Evolutionary conservation across 1,140 invertebrate species (phyloP).

Genomic region (Camponotus floridanus): DNA sequence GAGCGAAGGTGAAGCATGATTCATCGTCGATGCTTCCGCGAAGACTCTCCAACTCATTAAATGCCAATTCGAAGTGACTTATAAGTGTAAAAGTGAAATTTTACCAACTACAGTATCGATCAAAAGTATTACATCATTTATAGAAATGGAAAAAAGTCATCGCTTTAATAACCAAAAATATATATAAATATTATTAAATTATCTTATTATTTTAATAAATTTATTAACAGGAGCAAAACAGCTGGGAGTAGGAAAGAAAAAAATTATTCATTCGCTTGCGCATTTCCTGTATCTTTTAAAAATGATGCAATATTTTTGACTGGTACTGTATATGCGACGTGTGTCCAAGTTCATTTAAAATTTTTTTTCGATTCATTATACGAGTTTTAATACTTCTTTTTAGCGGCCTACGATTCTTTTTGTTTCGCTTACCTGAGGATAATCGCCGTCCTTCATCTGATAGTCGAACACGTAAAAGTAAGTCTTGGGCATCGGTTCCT

Average conservation of each 20-base stretch:
- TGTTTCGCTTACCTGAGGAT: constrained; percentile 90
- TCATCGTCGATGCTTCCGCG: neutral
- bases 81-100: neutral
- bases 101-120: neutral
- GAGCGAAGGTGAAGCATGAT: neutral
- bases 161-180: too few species aligned
- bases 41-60: constrained; percentile 19
- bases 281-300: too few species aligned
- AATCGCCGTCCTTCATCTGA: constrained; percentile 96
- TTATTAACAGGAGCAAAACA: too few species aligned
- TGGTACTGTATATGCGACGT: too few species aligned
- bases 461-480: constrained; percentile 98
- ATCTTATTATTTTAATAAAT: too few species aligned
- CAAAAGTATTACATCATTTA: too few species aligned
- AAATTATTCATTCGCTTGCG: too few species aligned
- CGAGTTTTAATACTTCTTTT: too few species aligned
- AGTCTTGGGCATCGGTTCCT: constrained; percentile 88
- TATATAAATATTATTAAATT: too few species aligned
- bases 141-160: too few species aligned
- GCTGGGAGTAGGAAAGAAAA: too few species aligned
- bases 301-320: too few species aligned
- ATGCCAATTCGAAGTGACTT: neutral
- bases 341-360: neutral
- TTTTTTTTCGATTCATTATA: neutral
- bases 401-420: neutral